phyloP scores from a whole-genome alignment of 2,888 invertebrate species.

The Scaptomyza reducta region DNA sequence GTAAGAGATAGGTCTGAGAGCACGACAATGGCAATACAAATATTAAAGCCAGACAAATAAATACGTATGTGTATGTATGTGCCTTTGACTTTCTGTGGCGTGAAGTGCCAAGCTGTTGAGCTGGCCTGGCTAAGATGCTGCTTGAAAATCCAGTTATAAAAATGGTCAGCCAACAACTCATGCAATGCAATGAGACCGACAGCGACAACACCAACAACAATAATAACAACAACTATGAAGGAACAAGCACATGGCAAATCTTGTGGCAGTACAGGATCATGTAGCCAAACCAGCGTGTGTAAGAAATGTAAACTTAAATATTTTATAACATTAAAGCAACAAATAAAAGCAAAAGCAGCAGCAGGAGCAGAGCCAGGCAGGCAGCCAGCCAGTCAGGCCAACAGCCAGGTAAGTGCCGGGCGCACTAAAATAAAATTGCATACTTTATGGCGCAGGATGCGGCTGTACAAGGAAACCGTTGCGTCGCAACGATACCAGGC shows the following conservation, averaged over 20 bases:
- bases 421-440: constrained; percentile 75
- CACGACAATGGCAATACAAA: constrained; percentile 69
- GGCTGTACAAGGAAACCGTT: constrained; percentile 43
- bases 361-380: neutral
- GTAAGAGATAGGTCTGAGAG: constrained; percentile 20
- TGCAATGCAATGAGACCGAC: constrained; percentile 54
- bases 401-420: constrained; percentile 69
- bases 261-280: constrained; percentile 31
- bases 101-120: constrained; percentile 61
- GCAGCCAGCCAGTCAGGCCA: constrained; percentile 11
- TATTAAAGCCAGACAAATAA: constrained; percentile 54
- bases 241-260: constrained; percentile 32
- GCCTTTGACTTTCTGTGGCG: constrained; percentile 31
- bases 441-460: constrained; percentile 72
- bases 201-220: constrained; percentile 13
- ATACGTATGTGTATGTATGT: constrained; percentile 5
- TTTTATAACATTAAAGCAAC: constrained; percentile 75
- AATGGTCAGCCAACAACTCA: constrained; percentile 65
- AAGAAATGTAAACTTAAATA: constrained; percentile 79
- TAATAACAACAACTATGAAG: neutral
- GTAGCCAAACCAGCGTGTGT: constrained; percentile 39
- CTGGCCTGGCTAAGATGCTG: constrained; percentile 54
- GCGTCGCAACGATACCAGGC: constrained; percentile 36
- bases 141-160: constrained; percentile 74
- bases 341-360: constrained; percentile 46